Base-by-base conservation (phyloP, 2,797 vertebrate species). In the Arremon brunneinucha region DNA sequence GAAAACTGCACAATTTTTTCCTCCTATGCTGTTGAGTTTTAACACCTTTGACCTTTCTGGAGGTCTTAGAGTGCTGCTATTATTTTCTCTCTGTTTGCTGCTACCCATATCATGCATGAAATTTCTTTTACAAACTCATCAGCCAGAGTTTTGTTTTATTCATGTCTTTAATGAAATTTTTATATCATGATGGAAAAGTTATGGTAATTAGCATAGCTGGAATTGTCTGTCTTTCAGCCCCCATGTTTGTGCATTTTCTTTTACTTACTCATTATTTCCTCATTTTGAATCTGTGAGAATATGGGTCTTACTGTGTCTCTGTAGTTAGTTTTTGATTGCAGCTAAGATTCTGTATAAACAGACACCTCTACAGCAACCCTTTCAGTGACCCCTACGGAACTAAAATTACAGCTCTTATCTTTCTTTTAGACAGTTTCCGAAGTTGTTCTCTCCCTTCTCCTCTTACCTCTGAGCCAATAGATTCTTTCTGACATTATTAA, bases 341-440 rank as follows among this genome's bases (percentile, higher is more conserved):
- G 30, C 34, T 83, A 59, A 93, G 46, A 60, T 82, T 91, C 68
- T 39, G 13, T 35, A 23, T 68, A 50, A 87, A 74, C 35, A 87
- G 55, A 57, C 30, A 87, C 56, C 30, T 37, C 37, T 63, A 47
- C 26, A 53, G 13, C 50, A 95, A 83, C 24, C 14, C 24, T 79
- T 67, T 87, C 83, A 80, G 27, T 94, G 78, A 86, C n/a, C 34
- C 37, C 17, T 55, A 71, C 7, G 32, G 69, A 92, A 82, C 20
- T 80, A 74, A 95, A 90, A 92, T 93, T 77, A 60, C 26, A 57
- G 60, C 32, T 90, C 79, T 95, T 71, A 37, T 62, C 63, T 93
- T 76, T 72, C 19, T 26, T 83, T 83, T 41, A 74, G 44, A 30
- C 65, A 47, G 22, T 67, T 80, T 81, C 11, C 1, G 52, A 12